Conservation (phyloP, 2,797 vertebrate genomes). For the Acomys russatus region DNA sequence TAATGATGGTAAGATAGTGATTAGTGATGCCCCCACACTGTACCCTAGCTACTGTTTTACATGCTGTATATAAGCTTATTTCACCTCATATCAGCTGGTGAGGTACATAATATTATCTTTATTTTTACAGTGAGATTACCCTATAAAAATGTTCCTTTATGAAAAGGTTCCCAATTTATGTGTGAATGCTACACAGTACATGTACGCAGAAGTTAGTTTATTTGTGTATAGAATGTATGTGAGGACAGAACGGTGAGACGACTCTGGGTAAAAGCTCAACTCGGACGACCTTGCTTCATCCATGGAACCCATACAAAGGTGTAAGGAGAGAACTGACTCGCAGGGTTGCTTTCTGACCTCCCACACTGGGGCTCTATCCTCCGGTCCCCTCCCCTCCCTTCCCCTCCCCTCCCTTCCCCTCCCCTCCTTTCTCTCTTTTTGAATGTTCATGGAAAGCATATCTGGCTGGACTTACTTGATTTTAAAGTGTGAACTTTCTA, state of each 20-base stretch:
- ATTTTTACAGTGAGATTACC: constrained; percentile 18
- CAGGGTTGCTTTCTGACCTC: not conserved
- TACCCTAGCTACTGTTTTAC: not conserved
- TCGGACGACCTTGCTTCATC: not conserved
- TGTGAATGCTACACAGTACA: not conserved
- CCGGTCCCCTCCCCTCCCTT: not conserved
- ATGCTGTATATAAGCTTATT: not conserved
- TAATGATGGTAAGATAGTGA: not conserved
- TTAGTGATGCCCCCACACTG: not conserved
- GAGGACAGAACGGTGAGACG: not conserved
- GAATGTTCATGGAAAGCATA: not conserved
- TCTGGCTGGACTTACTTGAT: constrained; percentile 20
- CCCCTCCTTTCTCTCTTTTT: not conserved
- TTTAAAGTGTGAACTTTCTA: constrained; percentile 60
- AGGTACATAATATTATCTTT: not conserved
- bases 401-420: too few relatives aligned
- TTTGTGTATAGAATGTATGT: not conserved
- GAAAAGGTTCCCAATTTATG: not conserved
- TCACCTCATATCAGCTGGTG: not conserved
- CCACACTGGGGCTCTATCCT: not conserved
- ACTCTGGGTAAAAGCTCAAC: not conserved
- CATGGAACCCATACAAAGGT: not conserved
- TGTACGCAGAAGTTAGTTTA: not conserved
- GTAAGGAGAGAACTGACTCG: not conserved
- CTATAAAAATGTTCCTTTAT: constrained; percentile 1